phyloP scores from a whole-genome alignment of 2,113 vertebrate genomes.

The Tragelaphus strepsiceros region DNA sequence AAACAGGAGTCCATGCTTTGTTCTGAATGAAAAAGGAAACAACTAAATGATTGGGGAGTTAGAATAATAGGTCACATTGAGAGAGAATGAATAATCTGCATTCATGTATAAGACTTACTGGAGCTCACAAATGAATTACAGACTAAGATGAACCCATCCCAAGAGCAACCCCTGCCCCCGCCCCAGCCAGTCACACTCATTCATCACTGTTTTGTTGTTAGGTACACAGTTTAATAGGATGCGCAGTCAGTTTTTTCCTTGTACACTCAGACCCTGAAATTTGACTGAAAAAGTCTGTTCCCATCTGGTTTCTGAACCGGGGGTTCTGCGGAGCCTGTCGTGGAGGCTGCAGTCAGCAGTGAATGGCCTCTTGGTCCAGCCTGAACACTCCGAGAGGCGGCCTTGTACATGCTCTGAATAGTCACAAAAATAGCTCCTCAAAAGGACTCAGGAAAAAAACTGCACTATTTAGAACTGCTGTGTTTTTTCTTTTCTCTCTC shows the following conservation, averaged over 20 bases:
- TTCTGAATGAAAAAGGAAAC: background rate
- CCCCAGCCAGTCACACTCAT: background rate
- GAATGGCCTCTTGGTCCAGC: slow-evolving; percentile 4
- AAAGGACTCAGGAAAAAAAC: slow-evolving; percentile 7
- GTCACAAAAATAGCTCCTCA: slow-evolving; percentile 60
- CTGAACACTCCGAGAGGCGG: background rate
- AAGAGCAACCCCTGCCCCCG: background rate
- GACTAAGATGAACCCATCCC: background rate
- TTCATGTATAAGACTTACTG: background rate
- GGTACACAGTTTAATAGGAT: background rate
- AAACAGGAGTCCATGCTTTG: background rate
- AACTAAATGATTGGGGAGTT: background rate
- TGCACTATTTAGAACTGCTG: slow-evolving; percentile 19
- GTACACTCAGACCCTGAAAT: slow-evolving; percentile 7
- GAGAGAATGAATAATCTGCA: background rate
- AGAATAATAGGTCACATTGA: background rate
- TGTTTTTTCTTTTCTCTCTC: slow-evolving; percentile 14
- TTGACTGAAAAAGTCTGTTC: slow-evolving; percentile 37
- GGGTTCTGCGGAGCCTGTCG: background rate
- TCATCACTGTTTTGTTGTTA: background rate
- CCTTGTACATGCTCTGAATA: slow-evolving; percentile 28
- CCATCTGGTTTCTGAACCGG: slow-evolving; percentile 23
- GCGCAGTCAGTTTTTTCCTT: background rate
- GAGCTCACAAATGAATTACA: background rate
- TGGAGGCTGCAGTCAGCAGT: background rate